These are phyloP conservation scores for Bujurquina vittata DNA, from an alignment of 2,113 vertebrate genomes.

Conservation along the genomic window DNA sequence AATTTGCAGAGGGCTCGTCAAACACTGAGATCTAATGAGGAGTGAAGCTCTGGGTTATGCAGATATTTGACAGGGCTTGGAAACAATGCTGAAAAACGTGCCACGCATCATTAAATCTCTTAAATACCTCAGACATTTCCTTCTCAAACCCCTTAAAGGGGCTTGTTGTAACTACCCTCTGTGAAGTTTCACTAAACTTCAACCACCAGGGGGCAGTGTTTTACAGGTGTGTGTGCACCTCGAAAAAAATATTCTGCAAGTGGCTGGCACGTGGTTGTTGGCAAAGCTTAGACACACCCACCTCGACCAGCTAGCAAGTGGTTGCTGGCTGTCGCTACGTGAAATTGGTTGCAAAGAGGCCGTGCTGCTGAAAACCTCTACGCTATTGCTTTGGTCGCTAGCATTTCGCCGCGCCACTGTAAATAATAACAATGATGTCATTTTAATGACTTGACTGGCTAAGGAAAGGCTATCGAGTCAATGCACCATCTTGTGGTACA, in stretches of 20 bases:
- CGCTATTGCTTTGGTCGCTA: not conserved
- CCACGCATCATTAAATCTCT: no score
- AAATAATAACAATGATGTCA: no score
- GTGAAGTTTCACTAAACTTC: no score
- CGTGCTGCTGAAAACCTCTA: not conserved
- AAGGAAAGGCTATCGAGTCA: no score
- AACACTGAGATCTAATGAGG: not conserved
- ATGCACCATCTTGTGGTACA: no score
- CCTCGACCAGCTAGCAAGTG: not conserved
- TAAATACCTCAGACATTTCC: no score
- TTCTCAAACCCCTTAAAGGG: no score
- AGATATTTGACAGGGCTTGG: not conserved
- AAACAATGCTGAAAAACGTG: not conserved
- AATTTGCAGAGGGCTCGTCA: not conserved
- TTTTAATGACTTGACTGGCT: no score
- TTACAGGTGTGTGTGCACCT: not conserved
- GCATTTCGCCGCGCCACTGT: not conserved
- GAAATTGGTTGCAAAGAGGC: not conserved
- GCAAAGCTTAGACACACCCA: not conserved
- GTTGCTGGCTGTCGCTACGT: not conserved
- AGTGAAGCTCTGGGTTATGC: not conserved
- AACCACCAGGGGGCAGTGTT: not conserved
- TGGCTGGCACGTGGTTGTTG: not conserved
- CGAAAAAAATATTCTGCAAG: not conserved
- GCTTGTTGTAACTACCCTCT: no score